Evolutionary conservation across 2,113 vertebrate species (phyloP).

Genomic region (Sterrhoptilus dennistouni): DNA sequence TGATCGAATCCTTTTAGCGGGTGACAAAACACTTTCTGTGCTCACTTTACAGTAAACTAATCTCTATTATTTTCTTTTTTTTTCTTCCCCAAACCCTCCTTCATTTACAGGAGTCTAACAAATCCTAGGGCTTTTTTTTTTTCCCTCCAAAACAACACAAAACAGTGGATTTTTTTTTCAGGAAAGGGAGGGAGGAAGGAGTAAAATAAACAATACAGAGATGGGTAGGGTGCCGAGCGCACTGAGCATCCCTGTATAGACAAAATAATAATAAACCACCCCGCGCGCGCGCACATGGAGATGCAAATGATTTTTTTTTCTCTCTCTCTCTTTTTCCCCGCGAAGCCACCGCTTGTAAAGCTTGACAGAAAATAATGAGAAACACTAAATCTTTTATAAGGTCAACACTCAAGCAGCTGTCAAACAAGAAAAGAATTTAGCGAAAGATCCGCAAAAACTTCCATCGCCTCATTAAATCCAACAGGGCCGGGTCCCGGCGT

Average conservation of each 20-base stretch:
- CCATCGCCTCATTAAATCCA: constrained; percentile 99
- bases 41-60: constrained; percentile 10
- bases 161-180: not conserved
- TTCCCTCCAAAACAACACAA: not conserved
- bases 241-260: not conserved
- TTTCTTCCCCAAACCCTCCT: not conserved
- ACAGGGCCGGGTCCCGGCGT: constrained; percentile 89
- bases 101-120: not conserved
- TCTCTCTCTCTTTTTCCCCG: not conserved
- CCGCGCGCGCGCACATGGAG: constrained; percentile 32
- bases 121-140: not conserved
- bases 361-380: constrained; percentile 99
- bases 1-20: not conserved
- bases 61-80: not conserved
- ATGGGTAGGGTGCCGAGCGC: not conserved
- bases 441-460: constrained; percentile 90
- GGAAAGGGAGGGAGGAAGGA: not conserved
- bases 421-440: constrained; percentile 99
- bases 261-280: not conserved
- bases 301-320: constrained; percentile 87
- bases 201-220: not conserved
- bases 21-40: constrained; percentile 53
- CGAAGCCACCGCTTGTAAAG: constrained; percentile 89
- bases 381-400: constrained; percentile 99
- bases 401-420: constrained; percentile 99